Evolutionary conservation across 2,113 vertebrate genomes (phyloP).

Genomic region (Anser cygnoides): DNA sequence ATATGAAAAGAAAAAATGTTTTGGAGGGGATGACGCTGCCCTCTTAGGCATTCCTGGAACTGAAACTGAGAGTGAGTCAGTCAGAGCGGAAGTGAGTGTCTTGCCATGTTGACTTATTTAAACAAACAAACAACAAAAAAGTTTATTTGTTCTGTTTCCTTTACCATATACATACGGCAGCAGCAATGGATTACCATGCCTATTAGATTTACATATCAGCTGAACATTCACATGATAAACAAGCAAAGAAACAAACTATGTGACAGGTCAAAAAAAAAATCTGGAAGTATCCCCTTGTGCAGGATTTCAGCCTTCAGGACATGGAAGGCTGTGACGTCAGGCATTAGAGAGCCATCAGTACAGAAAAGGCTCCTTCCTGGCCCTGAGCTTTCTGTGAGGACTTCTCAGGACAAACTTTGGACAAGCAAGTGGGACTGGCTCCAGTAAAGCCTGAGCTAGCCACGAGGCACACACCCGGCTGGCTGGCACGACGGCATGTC

Average conservation of each 20-base stretch:
- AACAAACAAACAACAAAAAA: conserved; percentile 27
- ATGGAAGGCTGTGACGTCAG: neutral
- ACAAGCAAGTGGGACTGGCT: neutral
- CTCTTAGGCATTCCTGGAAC: conserved; percentile 33
- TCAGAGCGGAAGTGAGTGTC: neutral
- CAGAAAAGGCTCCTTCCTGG: neutral
- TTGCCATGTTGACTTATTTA: neutral
- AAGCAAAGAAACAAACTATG: neutral
- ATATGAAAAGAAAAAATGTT: conserved; percentile 12
- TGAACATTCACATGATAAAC: neutral
- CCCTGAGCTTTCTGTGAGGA: neutral
- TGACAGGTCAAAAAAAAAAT: neutral
- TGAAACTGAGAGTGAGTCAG: neutral
- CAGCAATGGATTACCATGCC: neutral
- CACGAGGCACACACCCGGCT: neutral
- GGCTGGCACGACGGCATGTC: neutral
- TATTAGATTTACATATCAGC: neutral
- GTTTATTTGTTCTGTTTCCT: conserved; percentile 9
- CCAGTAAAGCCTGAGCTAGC: neutral
- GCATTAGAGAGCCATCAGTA: neutral
- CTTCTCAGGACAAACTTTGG: neutral
- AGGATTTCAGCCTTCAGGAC: neutral
- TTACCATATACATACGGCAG: neutral
- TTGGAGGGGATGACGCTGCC: conserved; percentile 21
- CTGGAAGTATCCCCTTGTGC: neutral